Percentiles rank a stretch among this genome's conserved stretches.
Evolutionary conservation across 2,888 invertebrate genomes (phyloP).

Genomic region (Cremastinae sp.): DNA sequence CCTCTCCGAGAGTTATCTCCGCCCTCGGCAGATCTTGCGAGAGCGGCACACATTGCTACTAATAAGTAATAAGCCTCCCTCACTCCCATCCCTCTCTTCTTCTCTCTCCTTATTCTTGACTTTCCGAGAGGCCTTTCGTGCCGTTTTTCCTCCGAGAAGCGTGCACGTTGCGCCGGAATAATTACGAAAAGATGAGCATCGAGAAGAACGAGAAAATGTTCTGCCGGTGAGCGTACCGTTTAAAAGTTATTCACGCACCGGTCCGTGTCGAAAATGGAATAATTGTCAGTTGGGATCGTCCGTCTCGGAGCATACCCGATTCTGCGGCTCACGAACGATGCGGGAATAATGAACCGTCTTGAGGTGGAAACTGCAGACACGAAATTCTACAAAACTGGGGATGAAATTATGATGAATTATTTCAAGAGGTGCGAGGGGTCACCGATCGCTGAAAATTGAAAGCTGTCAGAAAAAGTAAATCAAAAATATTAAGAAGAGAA

Average conservation of each 20-base stretch:
- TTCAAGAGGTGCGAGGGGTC: no score
- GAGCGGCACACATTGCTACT: constrained; percentile 63
- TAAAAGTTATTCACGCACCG: neutral
- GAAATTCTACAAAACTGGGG: no score
- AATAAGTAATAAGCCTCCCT: constrained; percentile 72
- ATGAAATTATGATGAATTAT: no score
- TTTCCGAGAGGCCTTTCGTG: constrained; percentile 16
- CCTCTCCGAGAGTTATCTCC: constrained; percentile 35
- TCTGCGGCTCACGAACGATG: neutral
- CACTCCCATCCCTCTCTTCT: constrained; percentile 28
- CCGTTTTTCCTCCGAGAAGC: constrained; percentile 40
- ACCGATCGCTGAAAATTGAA: no score
- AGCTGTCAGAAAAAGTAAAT: no score
- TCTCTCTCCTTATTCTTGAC: constrained; percentile 9
- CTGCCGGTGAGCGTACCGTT: neutral
- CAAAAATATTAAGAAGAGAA: no score
- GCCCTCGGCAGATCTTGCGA: constrained; percentile 56
- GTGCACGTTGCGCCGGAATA: constrained; percentile 31
- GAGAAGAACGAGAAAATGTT: constrained; percentile 25
- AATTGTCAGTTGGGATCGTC: neutral
- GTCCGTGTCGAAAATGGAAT: neutral
- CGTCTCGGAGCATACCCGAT: no score
- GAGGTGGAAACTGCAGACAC: neutral
- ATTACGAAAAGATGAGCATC: constrained; percentile 12
- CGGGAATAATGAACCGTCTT: neutral